These are phyloP conservation scores for Vesta saturnalis DNA, from an alignment of 2,888 invertebrate genomes.

Conservation along the genomic window DNA sequence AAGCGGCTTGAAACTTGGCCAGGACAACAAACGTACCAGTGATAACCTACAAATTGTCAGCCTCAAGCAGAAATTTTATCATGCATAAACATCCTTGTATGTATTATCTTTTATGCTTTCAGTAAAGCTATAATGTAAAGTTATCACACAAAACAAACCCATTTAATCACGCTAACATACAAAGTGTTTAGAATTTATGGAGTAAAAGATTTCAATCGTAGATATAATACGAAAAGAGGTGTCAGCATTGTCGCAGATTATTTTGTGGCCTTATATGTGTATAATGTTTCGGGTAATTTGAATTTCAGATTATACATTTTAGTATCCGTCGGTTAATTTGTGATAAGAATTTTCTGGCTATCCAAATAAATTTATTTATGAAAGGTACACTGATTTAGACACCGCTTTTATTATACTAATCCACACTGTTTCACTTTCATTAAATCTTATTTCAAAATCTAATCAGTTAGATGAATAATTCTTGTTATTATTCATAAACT, in stretches of 20 bases:
- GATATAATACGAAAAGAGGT: slow-evolving; percentile 18
- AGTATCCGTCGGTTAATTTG: slow-evolving; percentile 11
- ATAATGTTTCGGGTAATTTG: slow-evolving; percentile 9
- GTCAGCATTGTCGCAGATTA: slow-evolving; percentile 12
- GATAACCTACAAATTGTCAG: slow-evolving; percentile 29
- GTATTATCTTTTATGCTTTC: slow-evolving; percentile 28
- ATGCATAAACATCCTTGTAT: slow-evolving; percentile 31
- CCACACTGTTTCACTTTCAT: no score
- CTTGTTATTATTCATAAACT: no score
- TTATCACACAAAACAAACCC: slow-evolving; percentile 32
- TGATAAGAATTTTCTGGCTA: slow-evolving; percentile 7
- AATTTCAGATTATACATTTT: slow-evolving; percentile 11
- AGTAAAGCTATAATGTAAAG: slow-evolving; percentile 25
- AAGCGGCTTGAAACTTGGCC: slow-evolving; percentile 52
- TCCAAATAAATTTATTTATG: slow-evolving; percentile 5
- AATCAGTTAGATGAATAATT: no score
- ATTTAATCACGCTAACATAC: slow-evolving; percentile 26
- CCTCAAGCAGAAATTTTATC: slow-evolving; percentile 29
- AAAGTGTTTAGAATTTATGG: slow-evolving; percentile 24
- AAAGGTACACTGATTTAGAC: no score
- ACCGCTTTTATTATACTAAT: no score
- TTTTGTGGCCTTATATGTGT: not conserved
- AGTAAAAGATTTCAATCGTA: slow-evolving; percentile 19
- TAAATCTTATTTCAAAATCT: no score
- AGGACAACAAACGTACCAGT: slow-evolving; percentile 49